These are phyloP conservation scores for Pogonus chalceus DNA, from an alignment of 1,140 invertebrate species.

Conservation along the genomic window DNA sequence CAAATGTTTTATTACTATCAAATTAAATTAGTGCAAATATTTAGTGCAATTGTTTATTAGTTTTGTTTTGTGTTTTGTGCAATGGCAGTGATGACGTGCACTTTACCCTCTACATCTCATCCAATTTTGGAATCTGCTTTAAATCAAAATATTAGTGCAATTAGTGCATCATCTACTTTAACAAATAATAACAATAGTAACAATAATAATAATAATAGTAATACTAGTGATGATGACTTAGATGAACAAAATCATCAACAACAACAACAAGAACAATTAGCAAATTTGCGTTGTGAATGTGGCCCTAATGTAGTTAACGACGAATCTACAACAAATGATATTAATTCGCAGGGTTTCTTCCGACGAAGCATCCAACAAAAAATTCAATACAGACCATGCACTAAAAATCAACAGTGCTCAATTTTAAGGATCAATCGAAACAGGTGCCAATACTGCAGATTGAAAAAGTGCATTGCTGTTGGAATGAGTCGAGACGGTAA, in stretches of 20 bases:
- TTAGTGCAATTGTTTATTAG: background rate
- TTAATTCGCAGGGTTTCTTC: conserved; percentile 68
- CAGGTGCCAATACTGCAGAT: conserved; percentile 91
- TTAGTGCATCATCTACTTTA: background rate
- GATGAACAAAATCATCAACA: too few relatives aligned
- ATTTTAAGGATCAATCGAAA: conserved; percentile 94
- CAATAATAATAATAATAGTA: background rate
- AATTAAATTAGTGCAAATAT: background rate
- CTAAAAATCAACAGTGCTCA: conserved; percentile 95
- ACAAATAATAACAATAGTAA: background rate
- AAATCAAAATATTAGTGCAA: background rate
- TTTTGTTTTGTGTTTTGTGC: conserved; percentile 10
- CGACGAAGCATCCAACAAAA: conserved; percentile 92
- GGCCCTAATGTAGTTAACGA: conserved; percentile 30
- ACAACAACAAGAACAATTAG: too few relatives aligned
- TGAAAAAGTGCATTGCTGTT: conserved; percentile 96
- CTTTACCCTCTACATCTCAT: background rate
- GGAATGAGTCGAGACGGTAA: conserved; percentile 97
- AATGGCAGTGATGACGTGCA: conserved; percentile 33
- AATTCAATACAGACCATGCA: conserved; percentile 94
- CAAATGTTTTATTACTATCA: background rate
- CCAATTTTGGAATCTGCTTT: conserved; percentile 26
- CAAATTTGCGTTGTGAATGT: conserved; percentile 37
- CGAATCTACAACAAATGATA: conserved; percentile 49
- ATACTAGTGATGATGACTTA: too few relatives aligned